phyloP scores from a whole-genome alignment of 2,888 invertebrate genomes.

The Dichetophora obliterata region DNA sequence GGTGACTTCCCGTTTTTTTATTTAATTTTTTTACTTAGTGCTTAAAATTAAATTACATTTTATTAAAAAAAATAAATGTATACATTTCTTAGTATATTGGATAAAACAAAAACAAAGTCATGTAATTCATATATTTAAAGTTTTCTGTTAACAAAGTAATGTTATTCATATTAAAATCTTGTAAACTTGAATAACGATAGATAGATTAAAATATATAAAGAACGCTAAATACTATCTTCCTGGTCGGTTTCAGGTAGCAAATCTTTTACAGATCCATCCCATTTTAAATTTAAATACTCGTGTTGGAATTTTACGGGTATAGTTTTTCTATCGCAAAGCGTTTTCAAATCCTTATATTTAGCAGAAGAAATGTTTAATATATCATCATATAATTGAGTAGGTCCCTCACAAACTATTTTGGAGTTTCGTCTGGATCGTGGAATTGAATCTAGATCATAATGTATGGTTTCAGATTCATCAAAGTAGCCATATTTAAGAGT shows the following conservation, averaged over 20 bases:
- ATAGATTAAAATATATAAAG: not conserved
- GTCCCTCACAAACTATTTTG: no score
- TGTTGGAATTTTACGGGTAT: no score
- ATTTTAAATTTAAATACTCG: not conserved
- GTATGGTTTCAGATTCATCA: no score
- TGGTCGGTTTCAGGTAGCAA: not conserved
- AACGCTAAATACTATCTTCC: not conserved
- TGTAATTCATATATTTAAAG: not conserved
- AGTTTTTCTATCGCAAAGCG: not conserved
- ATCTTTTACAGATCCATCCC: not conserved
- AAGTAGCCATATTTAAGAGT: no score
- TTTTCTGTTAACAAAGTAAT: not conserved
- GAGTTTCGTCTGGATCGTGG: no score
- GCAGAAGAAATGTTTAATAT: not conserved
- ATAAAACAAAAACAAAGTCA: not conserved
- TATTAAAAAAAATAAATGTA: not conserved
- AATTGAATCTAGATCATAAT: no score
- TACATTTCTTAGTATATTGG: not conserved
- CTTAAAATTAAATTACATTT: not conserved
- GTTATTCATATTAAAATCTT: not conserved
- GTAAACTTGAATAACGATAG: not conserved
- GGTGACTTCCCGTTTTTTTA: no score
- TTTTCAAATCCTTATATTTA: not conserved
- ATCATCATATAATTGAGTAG: not conserved
- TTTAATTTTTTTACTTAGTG: not conserved